Evolutionary conservation across 64 coral and sea anemone genomes (phyloP), one percentile per base, ranked within the genome.

Genomic region (Dendrophyllia cribrosa): DNA sequence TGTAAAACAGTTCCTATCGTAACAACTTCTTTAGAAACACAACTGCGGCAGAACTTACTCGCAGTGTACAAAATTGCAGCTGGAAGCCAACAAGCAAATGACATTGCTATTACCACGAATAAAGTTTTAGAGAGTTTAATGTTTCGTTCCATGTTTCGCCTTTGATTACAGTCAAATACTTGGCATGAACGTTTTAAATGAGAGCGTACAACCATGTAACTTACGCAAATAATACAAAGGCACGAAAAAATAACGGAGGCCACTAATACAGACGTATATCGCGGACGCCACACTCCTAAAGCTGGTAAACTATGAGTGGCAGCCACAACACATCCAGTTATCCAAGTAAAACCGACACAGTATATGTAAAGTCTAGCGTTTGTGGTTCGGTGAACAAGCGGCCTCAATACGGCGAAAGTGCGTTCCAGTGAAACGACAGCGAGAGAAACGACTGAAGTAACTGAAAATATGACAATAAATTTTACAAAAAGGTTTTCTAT

Each of bases 81-180:
- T 53, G 74, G 74, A n/a, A 77, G n/a, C 49, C 51, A 56, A 77
- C 7, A 77, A 24, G 51, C 46, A 77, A 77, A n/a, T 24, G 75
- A 77, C 21, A 77, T 13, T 16, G 19, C 50, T 53, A 55, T 77
- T 6, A 75, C 45, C 7, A 75, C 3, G 6, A 75, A 49, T 45
- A 56, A 3, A 7, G 75, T 77, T 55, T 77, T 53, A 3, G 75
- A 77, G 17, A 76, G 74, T 76, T 76, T 76, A 10, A 52, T 11
- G 48, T 76, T 76, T 19, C 49, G 4, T 52, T 51, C 74, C 74
- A 76, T 21, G 48, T 21, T 22, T n/a, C 47, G 48, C 12, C 74
- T 76, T 16, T 53, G 16, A 21, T 76, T 16, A 53, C 17, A 17
- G 49, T 52, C 17, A 76, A 10, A 76, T 7, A 52, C 1, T 20